Evolutionary conservation across 2,797 vertebrate species (phyloP).

Genomic region (Octomys mimax): DNA sequence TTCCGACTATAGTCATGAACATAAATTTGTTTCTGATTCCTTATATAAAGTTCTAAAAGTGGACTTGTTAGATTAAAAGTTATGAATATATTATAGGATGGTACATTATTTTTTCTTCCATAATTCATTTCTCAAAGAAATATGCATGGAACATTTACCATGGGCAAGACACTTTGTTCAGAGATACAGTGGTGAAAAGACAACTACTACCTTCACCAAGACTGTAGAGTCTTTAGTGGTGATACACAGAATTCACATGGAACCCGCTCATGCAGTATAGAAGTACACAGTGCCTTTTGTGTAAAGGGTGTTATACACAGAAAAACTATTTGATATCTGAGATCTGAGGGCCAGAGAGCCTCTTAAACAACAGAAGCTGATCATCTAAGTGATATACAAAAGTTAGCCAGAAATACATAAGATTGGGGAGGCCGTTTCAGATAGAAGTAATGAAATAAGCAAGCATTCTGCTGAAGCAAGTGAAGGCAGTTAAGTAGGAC

Average conservation of each 20-base stretch:
- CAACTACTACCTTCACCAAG: background rate
- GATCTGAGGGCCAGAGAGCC: background rate
- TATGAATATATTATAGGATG: slow-evolving; percentile 13
- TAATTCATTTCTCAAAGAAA: background rate
- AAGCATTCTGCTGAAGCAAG: background rate
- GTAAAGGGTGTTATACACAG: background rate
- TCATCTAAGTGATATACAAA: background rate
- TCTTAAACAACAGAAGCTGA: background rate
- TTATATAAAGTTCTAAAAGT: background rate
- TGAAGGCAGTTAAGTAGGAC: background rate
- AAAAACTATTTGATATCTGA: background rate
- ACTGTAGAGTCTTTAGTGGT: background rate
- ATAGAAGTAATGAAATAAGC: background rate
- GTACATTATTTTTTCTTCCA: background rate
- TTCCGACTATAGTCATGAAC: background rate
- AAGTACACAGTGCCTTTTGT: background rate
- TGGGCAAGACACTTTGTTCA: background rate
- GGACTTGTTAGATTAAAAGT: background rate
- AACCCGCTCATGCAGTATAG: background rate
- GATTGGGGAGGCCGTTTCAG: background rate
- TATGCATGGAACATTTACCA: background rate
- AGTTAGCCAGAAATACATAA: background rate
- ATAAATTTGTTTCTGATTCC: slow-evolving; percentile 48
- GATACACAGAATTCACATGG: background rate
- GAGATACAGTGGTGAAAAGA: background rate